A percentile compares a stretch with the other conserved stretches of the same genome.
Evolutionary conservation across 53 echinoderm and acorn worm species (phyloP).

Genomic region (Astropecten irregularis): DNA sequence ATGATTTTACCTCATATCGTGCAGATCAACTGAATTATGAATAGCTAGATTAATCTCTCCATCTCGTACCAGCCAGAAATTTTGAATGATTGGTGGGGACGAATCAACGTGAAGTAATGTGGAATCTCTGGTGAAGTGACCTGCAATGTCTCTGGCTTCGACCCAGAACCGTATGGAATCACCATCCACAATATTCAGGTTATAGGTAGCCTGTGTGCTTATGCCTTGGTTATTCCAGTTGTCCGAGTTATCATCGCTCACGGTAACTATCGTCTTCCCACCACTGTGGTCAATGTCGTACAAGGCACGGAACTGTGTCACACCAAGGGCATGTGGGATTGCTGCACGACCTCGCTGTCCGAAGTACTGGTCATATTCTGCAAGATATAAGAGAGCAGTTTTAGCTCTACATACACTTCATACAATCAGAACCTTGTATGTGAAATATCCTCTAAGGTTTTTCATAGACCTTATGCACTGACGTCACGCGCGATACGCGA

Average conservation of each 20-base stretch:
- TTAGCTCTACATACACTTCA: too few species aligned
- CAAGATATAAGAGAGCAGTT: background rate
- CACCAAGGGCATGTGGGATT: slow-evolving; percentile 41
- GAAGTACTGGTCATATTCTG: slow-evolving; percentile 52
- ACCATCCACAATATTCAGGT: slow-evolving; percentile 49
- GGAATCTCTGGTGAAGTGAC: slow-evolving; percentile 23
- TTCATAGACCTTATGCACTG: too few species aligned
- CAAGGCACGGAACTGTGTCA: slow-evolving; percentile 42
- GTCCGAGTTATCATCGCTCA: background rate
- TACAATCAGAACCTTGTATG: too few species aligned
- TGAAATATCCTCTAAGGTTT: too few species aligned
- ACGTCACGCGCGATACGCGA: too few species aligned
- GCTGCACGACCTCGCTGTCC: slow-evolving; percentile 40
- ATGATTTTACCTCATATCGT: slow-evolving; percentile 53
- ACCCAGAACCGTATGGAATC: slow-evolving; percentile 60
- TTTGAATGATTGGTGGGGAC: slow-evolving; percentile 46
- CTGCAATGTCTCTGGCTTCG: slow-evolving; percentile 44
- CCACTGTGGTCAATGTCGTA: slow-evolving; percentile 51
- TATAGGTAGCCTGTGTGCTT: slow-evolving; percentile 31
- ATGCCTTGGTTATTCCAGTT: slow-evolving; percentile 29
- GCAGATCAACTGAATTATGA: slow-evolving; percentile 44
- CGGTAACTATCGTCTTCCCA: slow-evolving; percentile 2
- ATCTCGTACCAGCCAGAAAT: slow-evolving; percentile 47
- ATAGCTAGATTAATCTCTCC: slow-evolving; percentile 40
- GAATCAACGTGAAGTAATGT: slow-evolving; percentile 55